Conservation (phyloP, 2,113 vertebrate species). For the Rhineura floridana region DNA sequence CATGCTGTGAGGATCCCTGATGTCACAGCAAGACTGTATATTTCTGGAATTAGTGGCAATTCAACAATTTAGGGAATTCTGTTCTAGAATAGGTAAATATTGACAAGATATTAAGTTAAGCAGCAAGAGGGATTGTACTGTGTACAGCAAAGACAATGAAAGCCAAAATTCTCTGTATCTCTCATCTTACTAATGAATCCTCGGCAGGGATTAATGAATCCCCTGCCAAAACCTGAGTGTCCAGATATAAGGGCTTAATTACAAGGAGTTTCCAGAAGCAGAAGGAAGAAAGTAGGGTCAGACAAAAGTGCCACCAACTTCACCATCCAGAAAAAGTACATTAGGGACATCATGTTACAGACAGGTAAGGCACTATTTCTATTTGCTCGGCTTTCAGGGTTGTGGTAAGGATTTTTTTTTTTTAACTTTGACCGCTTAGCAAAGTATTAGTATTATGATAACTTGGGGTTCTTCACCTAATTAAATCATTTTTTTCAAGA, state of each 20-base stretch:
- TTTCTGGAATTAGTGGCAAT: too few species aligned
- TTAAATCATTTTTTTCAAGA: not conserved
- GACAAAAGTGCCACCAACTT: not conserved
- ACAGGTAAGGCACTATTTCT: not conserved
- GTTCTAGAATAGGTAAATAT: too few species aligned
- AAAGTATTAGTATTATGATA: not conserved
- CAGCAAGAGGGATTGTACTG: too few species aligned
- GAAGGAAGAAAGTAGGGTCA: not conserved
- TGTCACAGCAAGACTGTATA: too few species aligned
- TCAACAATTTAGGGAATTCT: too few species aligned
- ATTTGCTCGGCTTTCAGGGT: not conserved
- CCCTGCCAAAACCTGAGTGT: too few species aligned
- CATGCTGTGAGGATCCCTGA: too few species aligned
- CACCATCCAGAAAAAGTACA: not conserved
- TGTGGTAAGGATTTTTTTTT: not conserved
- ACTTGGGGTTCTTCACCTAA: not conserved
- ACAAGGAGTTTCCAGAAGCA: not conserved
- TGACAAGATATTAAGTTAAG: too few species aligned
- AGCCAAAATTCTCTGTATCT: not conserved
- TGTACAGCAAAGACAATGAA: not conserved
- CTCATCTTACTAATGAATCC: too few species aligned
- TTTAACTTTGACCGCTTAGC: too few species aligned
- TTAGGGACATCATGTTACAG: not conserved
- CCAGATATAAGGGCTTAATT: too few species aligned
- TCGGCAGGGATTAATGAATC: too few species aligned